Percentiles rank a stretch among this genome's conserved stretches.
These are phyloP conservation scores for Lepidurus packardi DNA, from an alignment of 1,140 invertebrate genomes.

Conservation along the genomic window DNA sequence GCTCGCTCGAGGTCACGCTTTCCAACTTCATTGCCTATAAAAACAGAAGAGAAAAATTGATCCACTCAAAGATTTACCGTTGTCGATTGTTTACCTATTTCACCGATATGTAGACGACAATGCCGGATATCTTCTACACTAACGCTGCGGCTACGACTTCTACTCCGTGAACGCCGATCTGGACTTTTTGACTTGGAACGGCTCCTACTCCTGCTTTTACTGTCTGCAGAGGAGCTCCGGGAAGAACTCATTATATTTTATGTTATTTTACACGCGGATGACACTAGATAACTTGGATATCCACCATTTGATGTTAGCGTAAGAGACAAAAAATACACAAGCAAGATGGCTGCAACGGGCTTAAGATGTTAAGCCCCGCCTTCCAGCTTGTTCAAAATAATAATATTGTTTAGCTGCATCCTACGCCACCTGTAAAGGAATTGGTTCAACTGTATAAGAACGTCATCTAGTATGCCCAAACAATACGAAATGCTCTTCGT, in stretches of 20 bases:
- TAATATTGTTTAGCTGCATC: neutral
- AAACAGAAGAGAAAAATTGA: constrained; percentile 9
- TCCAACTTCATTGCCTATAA: constrained; percentile 48
- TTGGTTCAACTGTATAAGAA: neutral
- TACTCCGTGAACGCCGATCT: neutral
- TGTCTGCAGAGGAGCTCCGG: neutral
- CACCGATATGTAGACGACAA: constrained; percentile 47
- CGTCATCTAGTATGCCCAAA: no score
- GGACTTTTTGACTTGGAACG: constrained; percentile 14
- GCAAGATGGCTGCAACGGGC: neutral
- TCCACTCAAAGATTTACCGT: neutral
- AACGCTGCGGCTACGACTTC: neutral
- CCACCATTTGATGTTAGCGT: neutral
- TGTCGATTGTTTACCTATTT: constrained; percentile 40
- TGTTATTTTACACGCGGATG: neutral
- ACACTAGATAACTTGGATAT: neutral
- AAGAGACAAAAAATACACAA: neutral
- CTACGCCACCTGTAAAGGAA: neutral
- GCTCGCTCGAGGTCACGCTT: constrained; percentile 55
- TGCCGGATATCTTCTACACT: neutral
- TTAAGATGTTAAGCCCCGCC: neutral
- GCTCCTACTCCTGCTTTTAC: constrained; percentile 1
- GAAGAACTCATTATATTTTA: neutral
- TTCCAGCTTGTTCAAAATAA: neutral
- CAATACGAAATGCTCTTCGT: neutral